Evolutionary conservation across 2,888 invertebrate species (phyloP).

Genomic region (Lochmaea capreae): DNA sequence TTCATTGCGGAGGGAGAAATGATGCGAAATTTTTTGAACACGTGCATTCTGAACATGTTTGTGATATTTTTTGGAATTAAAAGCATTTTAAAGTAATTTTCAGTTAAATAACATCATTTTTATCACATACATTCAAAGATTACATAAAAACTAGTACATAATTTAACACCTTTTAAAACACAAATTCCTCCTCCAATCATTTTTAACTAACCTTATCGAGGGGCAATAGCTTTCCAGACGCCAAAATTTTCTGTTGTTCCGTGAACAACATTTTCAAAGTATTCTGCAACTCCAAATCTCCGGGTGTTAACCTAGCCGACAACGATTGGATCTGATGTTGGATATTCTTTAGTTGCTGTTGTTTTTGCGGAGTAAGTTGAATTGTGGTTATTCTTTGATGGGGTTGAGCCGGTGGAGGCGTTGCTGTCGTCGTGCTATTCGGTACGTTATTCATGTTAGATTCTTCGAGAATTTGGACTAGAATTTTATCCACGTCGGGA

Average conservation of each 20-base stretch:
- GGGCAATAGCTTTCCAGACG: constrained; percentile 76
- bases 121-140: no score
- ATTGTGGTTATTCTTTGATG: constrained; percentile 77
- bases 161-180: no score
- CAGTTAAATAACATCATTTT: no score
- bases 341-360: constrained; percentile 72
- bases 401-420: constrained; percentile 36
- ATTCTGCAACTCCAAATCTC: constrained; percentile 61
- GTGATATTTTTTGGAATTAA: no score
- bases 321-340: constrained; percentile 78
- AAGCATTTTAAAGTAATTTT: no score
- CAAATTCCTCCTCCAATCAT: no score
- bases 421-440: constrained; percentile 38
- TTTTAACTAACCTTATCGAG: constrained; percentile 63
- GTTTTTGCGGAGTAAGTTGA: constrained; percentile 79
- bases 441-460: constrained; percentile 40
- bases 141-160: no score
- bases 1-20: no score
- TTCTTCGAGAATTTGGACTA: constrained; percentile 63
- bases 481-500: constrained; percentile 61
- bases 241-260: constrained; percentile 78
- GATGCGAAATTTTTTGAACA: no score
- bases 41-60: no score
- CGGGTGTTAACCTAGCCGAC: constrained; percentile 67
- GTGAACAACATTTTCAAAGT: constrained; percentile 68